Evolutionary conservation across 2,113 vertebrate species (phyloP).

Genomic region (Chaetorhynchus papuensis): DNA sequence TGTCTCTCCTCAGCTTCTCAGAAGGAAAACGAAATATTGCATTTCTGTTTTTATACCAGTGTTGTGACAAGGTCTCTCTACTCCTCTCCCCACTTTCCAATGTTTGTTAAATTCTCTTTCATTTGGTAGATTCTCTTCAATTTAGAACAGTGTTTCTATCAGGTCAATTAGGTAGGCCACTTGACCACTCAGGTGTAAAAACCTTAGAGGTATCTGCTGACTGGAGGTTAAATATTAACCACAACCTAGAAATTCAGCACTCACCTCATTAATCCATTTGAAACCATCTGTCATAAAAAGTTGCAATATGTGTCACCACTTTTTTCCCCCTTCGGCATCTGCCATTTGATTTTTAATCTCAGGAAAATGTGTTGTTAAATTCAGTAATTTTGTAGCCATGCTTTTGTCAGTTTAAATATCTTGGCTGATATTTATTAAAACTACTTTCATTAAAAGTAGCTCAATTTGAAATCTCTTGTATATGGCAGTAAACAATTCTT

Average conservation of each 20-base stretch:
- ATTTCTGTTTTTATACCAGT: neutral
- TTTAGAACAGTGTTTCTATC: neutral
- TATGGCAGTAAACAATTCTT: neutral
- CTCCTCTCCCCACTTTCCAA: rapidly evolving
- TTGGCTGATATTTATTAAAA: neutral
- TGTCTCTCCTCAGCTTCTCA: neutral
- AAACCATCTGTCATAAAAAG: slow-evolving; percentile 51
- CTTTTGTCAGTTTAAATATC: neutral
- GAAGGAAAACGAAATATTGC: neutral
- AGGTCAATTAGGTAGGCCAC: neutral
- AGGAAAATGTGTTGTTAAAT: neutral
- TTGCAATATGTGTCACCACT: neutral
- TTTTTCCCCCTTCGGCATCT: neutral
- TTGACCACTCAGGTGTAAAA: neutral
- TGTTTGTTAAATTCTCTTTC: neutral
- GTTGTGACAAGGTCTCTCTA: neutral
- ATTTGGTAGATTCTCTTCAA: neutral
- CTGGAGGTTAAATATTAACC: slow-evolving; percentile 33
- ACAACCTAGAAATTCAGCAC: slow-evolving; percentile 32
- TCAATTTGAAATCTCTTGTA: neutral
- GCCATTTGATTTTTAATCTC: neutral
- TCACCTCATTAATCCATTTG: slow-evolving; percentile 40
- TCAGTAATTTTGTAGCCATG: neutral
- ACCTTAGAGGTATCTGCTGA: neutral
- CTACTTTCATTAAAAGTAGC: neutral